Evolutionary conservation across 37 sponge, comb jelly and placozoan genomes (phyloP), one percentile per base, ranked within the genome.

Genomic region (Trichoplax adhaerens): DNA sequence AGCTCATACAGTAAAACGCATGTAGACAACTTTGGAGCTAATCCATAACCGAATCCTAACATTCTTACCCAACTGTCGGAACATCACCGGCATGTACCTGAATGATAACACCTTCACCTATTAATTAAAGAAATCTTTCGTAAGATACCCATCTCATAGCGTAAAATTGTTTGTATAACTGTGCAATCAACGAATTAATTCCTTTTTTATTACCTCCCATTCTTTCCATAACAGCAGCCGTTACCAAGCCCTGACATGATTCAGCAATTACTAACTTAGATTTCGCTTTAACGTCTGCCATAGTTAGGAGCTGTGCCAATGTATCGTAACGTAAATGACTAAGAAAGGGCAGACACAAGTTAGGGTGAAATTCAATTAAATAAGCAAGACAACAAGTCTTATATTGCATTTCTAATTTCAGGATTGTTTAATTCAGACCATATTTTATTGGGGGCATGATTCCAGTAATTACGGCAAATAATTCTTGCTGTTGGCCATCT

Each of bases 181-280:
- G 29, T 29, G 29, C 29, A 29, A 29, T 29, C 29, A 29, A 29
- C 0, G 29, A 61, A 46, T 46, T 71, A 48, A 71, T 52, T 7
- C 56, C 6, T 48, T 60, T 60, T 60, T 53, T 2, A 73, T 3
- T 65, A 78, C 89, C 89, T 78, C 89, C 89, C 79, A 88, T 74
- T 68, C 89, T 81, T 62, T 88, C 85, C 65, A 88, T 77, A 58
- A 85, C 56, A 8, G 86, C 86, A 53, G 82, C 85, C 12, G 58
- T 53, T 54, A 87, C 48, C 6, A 91, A 65, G 3, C 92, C 92
- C 62, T 87, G 89, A 46, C 70, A 68, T 0, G 82, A 81, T 49
- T 91, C 92, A 84, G 87, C 85, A 58, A 84, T 81, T 6, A 91
- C 48, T 56, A 91, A 49, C 12, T 75, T 80, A 56, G 80, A 81